Percentiles rank a stretch among this genome's conserved stretches.
Conservation (phyloP, 2,113 vertebrate species). For the Clarias magur region DNA sequence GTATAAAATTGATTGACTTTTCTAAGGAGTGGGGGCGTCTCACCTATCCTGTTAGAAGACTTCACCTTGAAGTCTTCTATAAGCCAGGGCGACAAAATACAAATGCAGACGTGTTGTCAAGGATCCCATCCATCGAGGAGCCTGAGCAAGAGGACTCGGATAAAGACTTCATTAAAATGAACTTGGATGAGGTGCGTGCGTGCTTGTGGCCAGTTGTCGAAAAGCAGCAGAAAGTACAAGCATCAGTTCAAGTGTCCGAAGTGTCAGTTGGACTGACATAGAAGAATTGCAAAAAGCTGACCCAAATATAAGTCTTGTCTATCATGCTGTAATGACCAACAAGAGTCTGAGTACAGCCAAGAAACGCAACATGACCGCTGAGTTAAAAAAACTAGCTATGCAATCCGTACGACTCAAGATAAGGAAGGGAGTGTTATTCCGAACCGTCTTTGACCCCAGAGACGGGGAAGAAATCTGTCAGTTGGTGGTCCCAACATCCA, state of each 20-base stretch:
- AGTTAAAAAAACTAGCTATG: neutral
- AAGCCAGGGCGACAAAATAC: conserved; percentile 9
- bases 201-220: neutral
- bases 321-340: neutral
- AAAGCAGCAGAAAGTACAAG: neutral
- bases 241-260: neutral
- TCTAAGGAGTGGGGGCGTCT: too few relatives aligned
- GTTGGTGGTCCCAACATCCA: too few relatives aligned
- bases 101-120: conserved; percentile 2
- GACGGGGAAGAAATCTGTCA: too few relatives aligned
- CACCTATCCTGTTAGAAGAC: too few relatives aligned
- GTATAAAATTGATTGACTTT: too few relatives aligned
- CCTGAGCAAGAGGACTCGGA: conserved; percentile 28
- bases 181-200: neutral
- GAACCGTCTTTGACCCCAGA: too few relatives aligned
- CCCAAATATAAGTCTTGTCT: neutral
- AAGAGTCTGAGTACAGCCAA: neutral
- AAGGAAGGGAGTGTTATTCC: neutral
- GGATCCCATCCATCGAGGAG: neutral
- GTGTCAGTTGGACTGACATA: neutral
- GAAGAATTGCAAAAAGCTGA: neutral
- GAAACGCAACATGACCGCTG: neutral
- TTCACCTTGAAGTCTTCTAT: conserved; percentile 35
- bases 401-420: neutral
- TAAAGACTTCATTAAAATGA: conserved; percentile 7